Conservation (phyloP, 2,797 vertebrate genomes). For the Melanogrammus aeglefinus region DNA sequence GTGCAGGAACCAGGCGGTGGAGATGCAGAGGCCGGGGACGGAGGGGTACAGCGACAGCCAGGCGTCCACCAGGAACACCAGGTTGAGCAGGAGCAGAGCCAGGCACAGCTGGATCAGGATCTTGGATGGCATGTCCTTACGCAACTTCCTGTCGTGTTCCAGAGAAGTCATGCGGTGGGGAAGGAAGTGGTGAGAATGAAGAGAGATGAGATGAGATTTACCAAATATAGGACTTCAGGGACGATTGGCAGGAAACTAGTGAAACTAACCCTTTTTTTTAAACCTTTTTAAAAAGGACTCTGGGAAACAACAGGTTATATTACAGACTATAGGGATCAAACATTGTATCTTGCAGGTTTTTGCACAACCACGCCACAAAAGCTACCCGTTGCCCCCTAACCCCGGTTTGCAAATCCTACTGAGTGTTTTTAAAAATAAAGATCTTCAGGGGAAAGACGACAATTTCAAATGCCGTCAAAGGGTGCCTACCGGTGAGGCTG, state of each 20-base stretch:
- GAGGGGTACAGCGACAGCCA: slow-evolving; percentile 86
- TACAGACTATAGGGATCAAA: not conserved
- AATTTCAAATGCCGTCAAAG: not conserved
- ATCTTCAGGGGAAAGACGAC: not conserved
- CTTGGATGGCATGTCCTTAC: slow-evolving; percentile 93
- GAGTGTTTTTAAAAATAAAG: not conserved
- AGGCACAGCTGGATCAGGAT: slow-evolving; percentile 92
- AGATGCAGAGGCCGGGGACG: slow-evolving; percentile 81
- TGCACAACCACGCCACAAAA: too few relatives aligned
- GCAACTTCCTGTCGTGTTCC: slow-evolving; percentile 79
- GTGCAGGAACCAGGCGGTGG: slow-evolving; percentile 92
- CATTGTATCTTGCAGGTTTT: not conserved
- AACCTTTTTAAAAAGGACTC: not conserved
- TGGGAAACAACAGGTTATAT: not conserved
- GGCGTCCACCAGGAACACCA: slow-evolving; percentile 87
- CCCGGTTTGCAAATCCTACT: not conserved
- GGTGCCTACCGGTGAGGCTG: not conserved
- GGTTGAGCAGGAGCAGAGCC: slow-evolving; percentile 86
- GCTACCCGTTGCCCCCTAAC: not conserved
- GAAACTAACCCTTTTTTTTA: not conserved
- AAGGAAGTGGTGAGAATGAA: too few relatives aligned
- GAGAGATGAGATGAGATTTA: too few relatives aligned
- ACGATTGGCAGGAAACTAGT: not conserved
- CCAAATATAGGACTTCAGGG: too few relatives aligned
- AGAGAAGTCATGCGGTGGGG: too few relatives aligned